These are phyloP conservation scores for Amazonetta brasiliensis DNA, from an alignment of 2,797 vertebrate genomes.

Conservation along the genomic window DNA sequence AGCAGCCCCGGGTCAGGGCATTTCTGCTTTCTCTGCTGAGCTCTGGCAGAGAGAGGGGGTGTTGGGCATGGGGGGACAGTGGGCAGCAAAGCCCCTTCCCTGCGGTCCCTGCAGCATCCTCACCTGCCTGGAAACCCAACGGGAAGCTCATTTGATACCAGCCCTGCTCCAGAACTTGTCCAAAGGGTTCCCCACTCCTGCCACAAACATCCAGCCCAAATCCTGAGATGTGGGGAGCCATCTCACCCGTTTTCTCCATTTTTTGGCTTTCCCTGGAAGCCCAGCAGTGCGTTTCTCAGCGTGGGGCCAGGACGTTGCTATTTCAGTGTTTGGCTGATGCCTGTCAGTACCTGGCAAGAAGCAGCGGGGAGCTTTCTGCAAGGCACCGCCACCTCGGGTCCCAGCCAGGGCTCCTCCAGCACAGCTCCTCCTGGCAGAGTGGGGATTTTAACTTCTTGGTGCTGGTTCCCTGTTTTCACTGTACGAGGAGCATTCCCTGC, in stretches of 20 bases:
- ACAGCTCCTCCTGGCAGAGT: not conserved
- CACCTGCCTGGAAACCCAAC: not conserved
- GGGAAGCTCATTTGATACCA: rapidly evolving
- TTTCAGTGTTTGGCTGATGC: not conserved
- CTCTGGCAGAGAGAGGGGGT: not conserved
- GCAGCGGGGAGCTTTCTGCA: not conserved
- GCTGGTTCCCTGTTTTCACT: not conserved
- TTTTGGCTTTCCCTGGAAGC: not conserved
- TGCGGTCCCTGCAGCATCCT: not conserved
- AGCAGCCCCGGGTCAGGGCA: rapidly evolving
- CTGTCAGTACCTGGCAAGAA: not conserved
- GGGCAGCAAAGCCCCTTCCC: not conserved
- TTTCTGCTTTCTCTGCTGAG: not conserved
- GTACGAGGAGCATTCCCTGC: not conserved
- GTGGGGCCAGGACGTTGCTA: rapidly evolving
- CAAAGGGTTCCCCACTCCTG: not conserved
- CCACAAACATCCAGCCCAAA: rapidly evolving
- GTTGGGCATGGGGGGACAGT: not conserved
- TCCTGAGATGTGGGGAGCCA: not conserved
- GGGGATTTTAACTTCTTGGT: not conserved
- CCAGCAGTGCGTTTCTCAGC: rapidly evolving
- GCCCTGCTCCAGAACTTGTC: not conserved
- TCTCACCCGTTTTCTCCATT: rapidly evolving
- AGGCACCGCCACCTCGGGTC: rapidly evolving
- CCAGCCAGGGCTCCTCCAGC: too few relatives aligned